phyloP scores from a whole-genome alignment of 2,797 vertebrate genomes.

The Spinus pinus region DNA sequence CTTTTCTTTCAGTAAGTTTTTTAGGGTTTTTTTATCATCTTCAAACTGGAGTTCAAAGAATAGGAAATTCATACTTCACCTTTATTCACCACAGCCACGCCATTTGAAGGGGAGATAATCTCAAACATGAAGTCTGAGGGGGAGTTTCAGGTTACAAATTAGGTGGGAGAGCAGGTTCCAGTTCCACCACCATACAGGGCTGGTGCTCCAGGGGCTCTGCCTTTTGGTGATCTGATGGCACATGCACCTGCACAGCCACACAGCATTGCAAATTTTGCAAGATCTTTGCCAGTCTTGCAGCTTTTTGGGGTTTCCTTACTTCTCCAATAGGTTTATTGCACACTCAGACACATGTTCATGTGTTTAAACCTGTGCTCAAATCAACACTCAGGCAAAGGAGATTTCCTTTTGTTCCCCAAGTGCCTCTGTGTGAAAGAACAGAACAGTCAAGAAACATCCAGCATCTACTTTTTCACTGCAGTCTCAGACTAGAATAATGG shows the following conservation, averaged over 20 bases:
- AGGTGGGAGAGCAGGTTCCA: background rate
- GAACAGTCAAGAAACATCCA: background rate
- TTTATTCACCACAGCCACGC: background rate
- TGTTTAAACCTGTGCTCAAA: background rate
- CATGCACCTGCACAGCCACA: background rate
- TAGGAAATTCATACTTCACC: background rate
- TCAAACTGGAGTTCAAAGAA: background rate
- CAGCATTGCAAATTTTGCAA: background rate
- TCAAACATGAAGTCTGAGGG: background rate
- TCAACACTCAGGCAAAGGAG: background rate
- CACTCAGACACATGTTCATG: fast-evolving
- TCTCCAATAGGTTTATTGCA: background rate
- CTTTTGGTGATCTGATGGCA: background rate
- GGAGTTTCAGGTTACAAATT: background rate
- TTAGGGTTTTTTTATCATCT: background rate
- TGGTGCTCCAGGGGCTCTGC: background rate
- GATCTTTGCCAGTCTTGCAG: background rate
- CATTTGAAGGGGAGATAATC: background rate
- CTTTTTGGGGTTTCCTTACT: background rate
- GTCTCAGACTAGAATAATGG: background rate
- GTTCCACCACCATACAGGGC: fast-evolving
- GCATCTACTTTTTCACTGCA: background rate
- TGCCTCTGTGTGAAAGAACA: background rate
- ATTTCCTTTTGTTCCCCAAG: background rate
- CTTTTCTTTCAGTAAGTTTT: background rate